A percentile compares a stretch with the other conserved stretches of the same genome.
phyloP scores from a whole-genome alignment of 2,797 vertebrate species.

The Margarornis squamiger region DNA sequence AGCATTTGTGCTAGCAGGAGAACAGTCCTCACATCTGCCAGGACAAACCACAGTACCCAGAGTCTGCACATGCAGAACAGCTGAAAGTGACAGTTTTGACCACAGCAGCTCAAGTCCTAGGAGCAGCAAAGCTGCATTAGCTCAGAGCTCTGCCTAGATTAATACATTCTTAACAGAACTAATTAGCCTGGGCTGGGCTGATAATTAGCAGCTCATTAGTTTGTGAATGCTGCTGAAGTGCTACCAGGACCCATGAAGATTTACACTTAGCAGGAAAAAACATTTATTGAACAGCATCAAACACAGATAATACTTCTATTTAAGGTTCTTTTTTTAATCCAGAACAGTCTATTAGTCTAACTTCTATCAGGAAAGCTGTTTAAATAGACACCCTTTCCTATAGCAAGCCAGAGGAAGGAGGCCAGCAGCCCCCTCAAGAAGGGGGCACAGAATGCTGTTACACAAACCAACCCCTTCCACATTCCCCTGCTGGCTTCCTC shows the following conservation, averaged over 20 bases:
- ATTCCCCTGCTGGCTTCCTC: background rate
- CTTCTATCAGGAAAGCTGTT: background rate
- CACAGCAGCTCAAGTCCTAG: background rate
- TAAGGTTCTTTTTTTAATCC: background rate
- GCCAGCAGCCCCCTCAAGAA: background rate
- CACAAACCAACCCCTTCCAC: background rate
- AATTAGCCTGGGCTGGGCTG: conserved; percentile 22
- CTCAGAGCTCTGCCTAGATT: background rate
- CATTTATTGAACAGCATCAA: conserved; percentile 43
- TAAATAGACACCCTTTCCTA: background rate
- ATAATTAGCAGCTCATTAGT: conserved; percentile 52
- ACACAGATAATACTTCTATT: background rate
- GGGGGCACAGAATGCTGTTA: background rate
- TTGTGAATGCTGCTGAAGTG: conserved; percentile 18
- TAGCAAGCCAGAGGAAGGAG: background rate
- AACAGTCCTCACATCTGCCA: background rate
- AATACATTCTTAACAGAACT: conserved; percentile 3
- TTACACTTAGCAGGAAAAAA: conserved; percentile 43
- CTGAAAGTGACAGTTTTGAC: background rate
- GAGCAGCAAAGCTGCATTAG: background rate
- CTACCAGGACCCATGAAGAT: conserved; percentile 20
- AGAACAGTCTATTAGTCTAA: background rate
- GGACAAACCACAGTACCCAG: background rate
- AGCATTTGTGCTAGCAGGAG: background rate
- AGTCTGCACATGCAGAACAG: background rate